phyloP scores from a whole-genome alignment of 2,113 vertebrate genomes.

The Rhodinocichla rosea region DNA sequence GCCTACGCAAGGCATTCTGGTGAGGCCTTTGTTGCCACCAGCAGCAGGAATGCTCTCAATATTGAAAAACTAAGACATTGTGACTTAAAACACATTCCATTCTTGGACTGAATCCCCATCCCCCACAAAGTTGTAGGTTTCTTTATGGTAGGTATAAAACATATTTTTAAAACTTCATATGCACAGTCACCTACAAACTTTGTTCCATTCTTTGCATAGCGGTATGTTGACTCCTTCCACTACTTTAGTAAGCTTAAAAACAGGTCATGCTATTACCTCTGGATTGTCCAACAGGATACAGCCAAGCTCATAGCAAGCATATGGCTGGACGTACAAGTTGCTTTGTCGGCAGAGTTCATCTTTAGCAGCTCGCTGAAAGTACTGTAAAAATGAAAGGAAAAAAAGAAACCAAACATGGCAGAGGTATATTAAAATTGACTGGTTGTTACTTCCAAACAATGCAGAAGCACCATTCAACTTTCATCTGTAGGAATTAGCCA shows the following conservation, averaged over 20 bases:
- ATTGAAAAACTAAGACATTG: neutral
- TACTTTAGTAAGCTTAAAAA: neutral
- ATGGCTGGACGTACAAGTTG: slow-evolving; percentile 91
- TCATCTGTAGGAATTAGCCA: neutral
- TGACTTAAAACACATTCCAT: neutral
- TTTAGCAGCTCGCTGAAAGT: slow-evolving; percentile 88
- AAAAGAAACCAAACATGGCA: neutral
- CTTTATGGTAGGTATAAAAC: neutral
- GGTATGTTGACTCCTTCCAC: neutral
- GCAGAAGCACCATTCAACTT: neutral
- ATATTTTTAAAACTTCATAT: neutral
- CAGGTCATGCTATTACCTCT: slow-evolving; percentile 76
- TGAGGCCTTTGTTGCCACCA: neutral
- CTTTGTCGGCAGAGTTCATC: slow-evolving; percentile 85
- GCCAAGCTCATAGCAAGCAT: slow-evolving; percentile 95
- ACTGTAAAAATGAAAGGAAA: slow-evolving; percentile 67
- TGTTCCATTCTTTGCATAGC: neutral
- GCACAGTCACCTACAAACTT: neutral
- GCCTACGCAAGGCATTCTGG: neutral
- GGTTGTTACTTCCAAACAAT: neutral
- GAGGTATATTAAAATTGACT: neutral
- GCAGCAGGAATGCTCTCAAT: neutral
- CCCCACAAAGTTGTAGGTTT: neutral
- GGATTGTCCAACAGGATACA: slow-evolving; percentile 89
- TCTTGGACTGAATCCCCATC: neutral